Percentiles rank a stretch among this genome's conserved stretches.
These are phyloP conservation scores for Rugalucina vietnamica DNA, from an alignment of 2,888 invertebrate genomes.

Conservation along the genomic window DNA sequence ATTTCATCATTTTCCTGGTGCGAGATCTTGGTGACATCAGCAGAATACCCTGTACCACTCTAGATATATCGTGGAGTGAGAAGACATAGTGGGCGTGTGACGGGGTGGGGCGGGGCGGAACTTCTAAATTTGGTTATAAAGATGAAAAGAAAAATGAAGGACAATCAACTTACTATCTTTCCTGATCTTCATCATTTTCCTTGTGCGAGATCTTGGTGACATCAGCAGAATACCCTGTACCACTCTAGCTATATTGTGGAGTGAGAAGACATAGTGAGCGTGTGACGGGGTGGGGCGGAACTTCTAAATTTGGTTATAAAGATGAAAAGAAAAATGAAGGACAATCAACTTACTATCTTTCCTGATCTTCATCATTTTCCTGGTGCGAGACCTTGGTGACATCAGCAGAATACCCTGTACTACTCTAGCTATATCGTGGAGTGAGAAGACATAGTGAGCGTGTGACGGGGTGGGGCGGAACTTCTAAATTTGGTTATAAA, in stretches of 20 bases:
- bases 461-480: conserved; percentile 80
- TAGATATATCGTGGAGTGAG: conserved; percentile 79
- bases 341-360: conserved; percentile 60
- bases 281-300: conserved; percentile 80
- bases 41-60: conserved; percentile 80
- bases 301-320: too few relatives aligned
- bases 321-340: too few relatives aligned
- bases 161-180: conserved; percentile 60
- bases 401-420: conserved; percentile 81
- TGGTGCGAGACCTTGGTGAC: conserved; percentile 78
- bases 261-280: conserved; percentile 81
- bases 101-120: conserved; percentile 80
- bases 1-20: conserved; percentile 72
- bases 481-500: too few relatives aligned
- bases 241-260: conserved; percentile 79
- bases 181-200: conserved; percentile 73
- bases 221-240: conserved; percentile 81
- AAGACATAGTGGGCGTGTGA: conserved; percentile 81
- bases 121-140: too few relatives aligned
- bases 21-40: conserved; percentile 80
- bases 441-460: conserved; percentile 81
- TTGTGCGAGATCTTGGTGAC: conserved; percentile 78
- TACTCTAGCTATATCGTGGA: conserved; percentile 79
- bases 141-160: too few relatives aligned
- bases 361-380: conserved; percentile 73